These are phyloP conservation scores for Cettia cetti DNA, from an alignment of 2,113 vertebrate species.

Conservation along the genomic window DNA sequence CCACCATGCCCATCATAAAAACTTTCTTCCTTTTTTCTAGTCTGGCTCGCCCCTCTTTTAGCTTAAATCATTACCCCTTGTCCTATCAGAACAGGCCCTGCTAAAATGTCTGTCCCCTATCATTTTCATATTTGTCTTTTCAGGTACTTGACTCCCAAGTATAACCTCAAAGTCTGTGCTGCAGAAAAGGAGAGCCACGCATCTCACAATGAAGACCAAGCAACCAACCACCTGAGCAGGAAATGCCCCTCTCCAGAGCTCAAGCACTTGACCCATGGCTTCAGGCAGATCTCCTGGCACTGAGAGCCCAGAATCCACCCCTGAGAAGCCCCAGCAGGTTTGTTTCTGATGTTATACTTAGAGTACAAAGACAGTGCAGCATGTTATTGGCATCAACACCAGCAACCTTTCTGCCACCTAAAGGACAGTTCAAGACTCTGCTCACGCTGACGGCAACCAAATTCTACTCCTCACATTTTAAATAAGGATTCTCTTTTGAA, in stretches of 20 bases:
- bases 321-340: neutral
- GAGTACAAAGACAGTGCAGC: neutral
- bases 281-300: neutral
- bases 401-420: neutral
- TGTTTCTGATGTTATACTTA: neutral
- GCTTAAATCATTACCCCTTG: neutral
- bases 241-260: neutral
- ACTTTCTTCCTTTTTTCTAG: neutral
- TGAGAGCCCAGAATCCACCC: neutral
- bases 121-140: neutral
- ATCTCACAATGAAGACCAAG: neutral
- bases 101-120: neutral
- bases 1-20: neutral
- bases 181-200: neutral
- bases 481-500: neutral
- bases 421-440: neutral
- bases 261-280: neutral
- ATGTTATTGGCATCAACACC: neutral
- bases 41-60: neutral
- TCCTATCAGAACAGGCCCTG: neutral
- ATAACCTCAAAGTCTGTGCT: neutral
- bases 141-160: neutral
- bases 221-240: neutral
- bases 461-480: neutral
- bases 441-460: accelerated